Conservation (phyloP, 2,113 vertebrate species). For the Colinus virginianus region DNA sequence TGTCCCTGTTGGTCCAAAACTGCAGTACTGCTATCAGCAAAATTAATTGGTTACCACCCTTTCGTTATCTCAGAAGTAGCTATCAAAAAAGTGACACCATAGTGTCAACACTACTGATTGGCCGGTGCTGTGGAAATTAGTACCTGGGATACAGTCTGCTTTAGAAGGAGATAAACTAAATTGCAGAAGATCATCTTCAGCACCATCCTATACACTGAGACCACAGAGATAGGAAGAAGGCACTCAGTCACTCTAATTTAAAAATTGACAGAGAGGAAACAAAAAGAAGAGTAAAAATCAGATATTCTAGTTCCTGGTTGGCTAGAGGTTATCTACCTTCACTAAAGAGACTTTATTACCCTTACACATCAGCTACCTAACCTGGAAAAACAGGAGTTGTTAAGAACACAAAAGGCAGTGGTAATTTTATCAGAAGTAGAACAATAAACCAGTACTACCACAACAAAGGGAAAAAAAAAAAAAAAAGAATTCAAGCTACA, state of each 20-base stretch:
- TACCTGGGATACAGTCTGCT: background rate
- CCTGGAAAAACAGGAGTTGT: background rate
- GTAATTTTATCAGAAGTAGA: background rate
- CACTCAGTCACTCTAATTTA: background rate
- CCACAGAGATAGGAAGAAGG: conserved; percentile 1
- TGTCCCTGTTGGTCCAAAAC: background rate
- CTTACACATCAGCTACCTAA: background rate
- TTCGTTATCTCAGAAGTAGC: background rate
- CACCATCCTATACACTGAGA: background rate
- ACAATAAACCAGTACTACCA: background rate
- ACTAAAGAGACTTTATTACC: background rate
- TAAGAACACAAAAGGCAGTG: background rate
- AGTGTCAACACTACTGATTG: background rate
- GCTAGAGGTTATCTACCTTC: background rate
- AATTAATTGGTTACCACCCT: conserved; percentile 23
- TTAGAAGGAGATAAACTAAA: conserved; percentile 27
- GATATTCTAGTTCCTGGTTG: background rate
- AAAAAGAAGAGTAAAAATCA: background rate
- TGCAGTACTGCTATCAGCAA: background rate
- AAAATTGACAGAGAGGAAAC: background rate
- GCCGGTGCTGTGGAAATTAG: background rate
- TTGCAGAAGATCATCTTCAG: background rate
- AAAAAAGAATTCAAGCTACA: background rate
- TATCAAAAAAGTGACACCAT: background rate
- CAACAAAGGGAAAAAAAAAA: background rate